phyloP scores from a whole-genome alignment of 2,797 vertebrate genomes.

The Sebastiscus tertius region DNA sequence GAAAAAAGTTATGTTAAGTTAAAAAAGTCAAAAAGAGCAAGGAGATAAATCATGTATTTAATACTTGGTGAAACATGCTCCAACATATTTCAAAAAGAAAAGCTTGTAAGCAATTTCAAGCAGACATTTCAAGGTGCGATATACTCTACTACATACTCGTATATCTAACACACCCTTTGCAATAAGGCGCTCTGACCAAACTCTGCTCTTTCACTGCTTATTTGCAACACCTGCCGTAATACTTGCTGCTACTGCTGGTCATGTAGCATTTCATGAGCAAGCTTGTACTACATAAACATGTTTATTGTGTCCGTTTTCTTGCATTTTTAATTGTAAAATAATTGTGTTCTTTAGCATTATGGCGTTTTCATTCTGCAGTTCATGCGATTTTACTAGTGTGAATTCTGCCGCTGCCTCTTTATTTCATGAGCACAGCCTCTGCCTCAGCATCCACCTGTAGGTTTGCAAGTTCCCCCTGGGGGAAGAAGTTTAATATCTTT shows the following conservation, averaged over 20 bases:
- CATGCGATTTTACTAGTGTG: neutral
- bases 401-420: neutral
- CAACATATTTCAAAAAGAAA: neutral
- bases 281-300: neutral
- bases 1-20: neutral
- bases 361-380: neutral
- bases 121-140: neutral
- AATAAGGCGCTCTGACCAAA: neutral
- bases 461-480: neutral
- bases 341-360: neutral
- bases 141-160: neutral
- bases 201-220: neutral
- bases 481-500: constrained; percentile 24
- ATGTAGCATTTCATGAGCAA: neutral
- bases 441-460: constrained; percentile 6
- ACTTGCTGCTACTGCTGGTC: neutral
- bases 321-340: neutral
- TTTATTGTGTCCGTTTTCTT: neutral
- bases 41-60: neutral
- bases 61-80: neutral
- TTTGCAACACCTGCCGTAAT: neutral
- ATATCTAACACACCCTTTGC: neutral
- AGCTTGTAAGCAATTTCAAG: neutral
- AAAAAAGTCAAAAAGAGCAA: neutral
- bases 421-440: neutral